Conservation (phyloP, 2,888 invertebrate genomes). For the Caradrina clavipalpis region DNA sequence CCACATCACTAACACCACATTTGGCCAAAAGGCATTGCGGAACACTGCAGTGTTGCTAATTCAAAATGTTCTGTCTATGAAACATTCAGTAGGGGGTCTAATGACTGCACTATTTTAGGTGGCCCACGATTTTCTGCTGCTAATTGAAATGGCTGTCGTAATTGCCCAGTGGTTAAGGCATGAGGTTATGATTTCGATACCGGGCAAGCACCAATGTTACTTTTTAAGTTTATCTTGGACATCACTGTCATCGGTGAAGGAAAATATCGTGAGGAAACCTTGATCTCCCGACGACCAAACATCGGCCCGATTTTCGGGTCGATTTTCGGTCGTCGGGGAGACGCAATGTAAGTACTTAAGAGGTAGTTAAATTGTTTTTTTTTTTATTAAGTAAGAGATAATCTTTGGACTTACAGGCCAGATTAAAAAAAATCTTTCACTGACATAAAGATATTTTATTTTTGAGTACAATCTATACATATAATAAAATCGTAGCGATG, state of each 20-base stretch:
- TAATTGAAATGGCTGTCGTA: constrained; percentile 24
- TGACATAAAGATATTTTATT: too few species aligned
- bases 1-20: constrained; percentile 70
- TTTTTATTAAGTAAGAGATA: too few species aligned
- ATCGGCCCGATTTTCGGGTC: too few species aligned
- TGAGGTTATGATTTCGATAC: too few species aligned
- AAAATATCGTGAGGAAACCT: neutral
- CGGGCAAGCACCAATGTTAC: neutral
- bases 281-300: too few species aligned
- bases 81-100: constrained; percentile 75
- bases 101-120: constrained; percentile 69
- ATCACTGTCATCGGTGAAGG: neutral
- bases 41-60: constrained; percentile 76
- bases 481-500: too few species aligned
- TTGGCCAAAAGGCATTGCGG: constrained; percentile 78
- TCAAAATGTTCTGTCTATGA: constrained; percentile 80
- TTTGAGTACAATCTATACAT: too few species aligned
- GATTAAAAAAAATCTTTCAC: too few species aligned
- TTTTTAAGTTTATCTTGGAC: neutral
- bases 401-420: too few species aligned
- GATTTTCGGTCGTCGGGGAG: too few species aligned
- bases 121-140: neutral
- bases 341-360: too few species aligned
- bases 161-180: neutral
- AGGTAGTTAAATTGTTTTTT: too few species aligned